These are phyloP conservation scores for Patagioenas fasciata DNA, from an alignment of 2,113 vertebrate genomes.

Conservation along the genomic window DNA sequence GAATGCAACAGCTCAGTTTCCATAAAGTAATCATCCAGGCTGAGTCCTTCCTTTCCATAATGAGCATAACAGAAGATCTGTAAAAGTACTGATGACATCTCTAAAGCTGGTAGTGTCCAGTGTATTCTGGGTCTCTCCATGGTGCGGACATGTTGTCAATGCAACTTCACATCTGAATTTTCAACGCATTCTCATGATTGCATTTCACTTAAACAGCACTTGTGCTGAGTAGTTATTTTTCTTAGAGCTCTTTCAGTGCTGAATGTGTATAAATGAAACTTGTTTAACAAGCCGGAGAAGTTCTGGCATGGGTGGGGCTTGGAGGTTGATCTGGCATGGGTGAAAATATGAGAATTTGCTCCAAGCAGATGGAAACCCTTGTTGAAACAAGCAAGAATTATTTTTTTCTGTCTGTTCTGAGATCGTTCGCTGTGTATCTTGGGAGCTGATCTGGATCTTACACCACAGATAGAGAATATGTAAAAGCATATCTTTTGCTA, in stretches of 20 bases:
- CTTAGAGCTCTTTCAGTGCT: constrained; percentile 5
- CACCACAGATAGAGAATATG: not conserved
- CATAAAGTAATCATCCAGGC: not conserved
- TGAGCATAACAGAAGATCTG: not conserved
- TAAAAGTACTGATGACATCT: not conserved
- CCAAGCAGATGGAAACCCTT: constrained; percentile 17
- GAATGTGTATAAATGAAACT: constrained; percentile 22
- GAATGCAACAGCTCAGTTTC: not conserved
- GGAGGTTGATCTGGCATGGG: not conserved
- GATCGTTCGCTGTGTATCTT: not conserved
- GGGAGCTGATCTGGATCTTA: not conserved
- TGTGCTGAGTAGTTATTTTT: not conserved
- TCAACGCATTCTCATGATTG: not conserved
- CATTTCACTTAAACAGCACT: not conserved
- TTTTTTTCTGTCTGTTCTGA: not conserved
- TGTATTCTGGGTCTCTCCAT: not conserved
- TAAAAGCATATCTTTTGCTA: not conserved
- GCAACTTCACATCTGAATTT: not conserved
- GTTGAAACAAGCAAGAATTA: constrained; percentile 38
- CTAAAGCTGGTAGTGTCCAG: not conserved
- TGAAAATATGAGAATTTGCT: constrained; percentile 18
- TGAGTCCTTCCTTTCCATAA: constrained; percentile 13
- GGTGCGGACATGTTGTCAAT: not conserved
- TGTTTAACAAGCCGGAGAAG: constrained; percentile 16
- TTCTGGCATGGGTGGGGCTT: not conserved